Conservation (phyloP, 2,888 invertebrate species). For the Pollenia labialis region DNA sequence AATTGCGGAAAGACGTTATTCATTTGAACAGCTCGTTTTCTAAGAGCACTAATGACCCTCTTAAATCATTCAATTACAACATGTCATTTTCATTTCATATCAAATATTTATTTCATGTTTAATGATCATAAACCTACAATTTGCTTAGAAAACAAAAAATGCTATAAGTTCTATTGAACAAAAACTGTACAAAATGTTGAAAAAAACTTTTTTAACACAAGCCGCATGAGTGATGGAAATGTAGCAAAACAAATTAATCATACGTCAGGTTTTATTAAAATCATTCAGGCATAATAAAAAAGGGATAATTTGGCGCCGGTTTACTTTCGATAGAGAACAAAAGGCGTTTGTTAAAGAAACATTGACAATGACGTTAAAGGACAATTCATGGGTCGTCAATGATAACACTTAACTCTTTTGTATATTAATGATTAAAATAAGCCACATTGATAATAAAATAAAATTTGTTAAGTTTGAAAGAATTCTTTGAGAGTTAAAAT, state of each 20-base stretch:
- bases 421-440: too few relatives aligned
- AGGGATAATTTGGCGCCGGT: conserved; percentile 5
- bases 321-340: neutral
- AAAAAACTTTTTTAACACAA: neutral
- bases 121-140: too few relatives aligned
- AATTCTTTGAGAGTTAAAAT: too few relatives aligned
- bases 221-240: neutral
- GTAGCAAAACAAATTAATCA: conserved; percentile 7
- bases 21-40: too few relatives aligned
- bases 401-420: too few relatives aligned
- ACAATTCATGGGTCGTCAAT: neutral
- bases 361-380: neutral
- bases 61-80: too few relatives aligned
- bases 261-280: neutral
- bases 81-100: too few relatives aligned
- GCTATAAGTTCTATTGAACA: neutral
- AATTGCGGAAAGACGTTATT: too few relatives aligned
- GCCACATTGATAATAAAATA: too few relatives aligned
- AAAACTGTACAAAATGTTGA: neutral
- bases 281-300: neutral
- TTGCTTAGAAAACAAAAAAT: neutral
- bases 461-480: too few relatives aligned
- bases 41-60: too few relatives aligned
- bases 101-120: too few relatives aligned
- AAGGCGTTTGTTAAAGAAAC: neutral